Evolutionary conservation across 1,140 invertebrate genomes (phyloP), one percentile per base, ranked within the genome.

Genomic region (Yoshiicerus persimilis): DNA sequence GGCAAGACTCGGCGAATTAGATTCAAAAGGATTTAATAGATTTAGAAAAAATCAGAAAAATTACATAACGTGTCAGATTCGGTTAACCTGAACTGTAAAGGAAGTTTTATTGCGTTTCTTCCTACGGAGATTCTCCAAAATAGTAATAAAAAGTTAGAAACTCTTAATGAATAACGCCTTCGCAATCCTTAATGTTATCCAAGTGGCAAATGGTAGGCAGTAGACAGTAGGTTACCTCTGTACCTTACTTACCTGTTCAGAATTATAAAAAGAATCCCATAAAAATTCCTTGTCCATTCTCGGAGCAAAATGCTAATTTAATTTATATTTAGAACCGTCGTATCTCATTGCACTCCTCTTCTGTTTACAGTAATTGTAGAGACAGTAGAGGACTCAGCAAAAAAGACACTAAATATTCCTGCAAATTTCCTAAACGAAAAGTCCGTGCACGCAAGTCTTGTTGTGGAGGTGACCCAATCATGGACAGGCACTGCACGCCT

Each of bases 351-450:
- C 9, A 13, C 16, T 87, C 36, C 66, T 16, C 39, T 23, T 75
- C 83, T 39, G 2, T 25, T n/a, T 90, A 38, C 90, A 95, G 95
- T 95, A 4, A 93, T 95, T 36, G 91, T 95, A 11, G 94, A 95
- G 90, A 94, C 93, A 0, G 89, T 93, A 13, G 93, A 94, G 88
- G 92, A 94, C 34, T 92, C 92, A 9, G 91, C 92, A 4, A 93
- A 95, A 25, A 93, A 94, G 36, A 93, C 92, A 23, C 89, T 95
- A 8, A 90, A 90, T 70, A 89, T 90, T 39, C 90, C 90, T 87
- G 84, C 90, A 1, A 90, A 86, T 25, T 90, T 89, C 27, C 56
- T 90, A 13, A 92, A 93, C 30, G 92, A 94, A 3, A 91, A 93
- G 1, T 91, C 93, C 9, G 91, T 93, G 0, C 92, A 94, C 16